Evolutionary conservation across 2,113 vertebrate genomes (phyloP), one percentile per base, ranked within the genome.

Genomic region (Rhombomys opimus): DNA sequence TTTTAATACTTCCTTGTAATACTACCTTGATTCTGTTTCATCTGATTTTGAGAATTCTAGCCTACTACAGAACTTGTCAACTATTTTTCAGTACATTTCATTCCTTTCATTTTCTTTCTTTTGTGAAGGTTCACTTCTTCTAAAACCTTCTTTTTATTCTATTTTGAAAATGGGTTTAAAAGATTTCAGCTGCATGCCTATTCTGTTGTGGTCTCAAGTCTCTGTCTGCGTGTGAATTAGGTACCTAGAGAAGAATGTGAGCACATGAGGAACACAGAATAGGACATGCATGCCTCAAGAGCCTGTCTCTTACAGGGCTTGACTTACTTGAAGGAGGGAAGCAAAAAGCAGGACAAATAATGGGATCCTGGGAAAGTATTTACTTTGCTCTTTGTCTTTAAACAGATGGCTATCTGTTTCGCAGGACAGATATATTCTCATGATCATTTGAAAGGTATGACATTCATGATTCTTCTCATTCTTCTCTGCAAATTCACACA

Each of bases 171-270:
- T 35, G 14, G 54, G 30, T 68, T 1, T 67, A 65, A 77, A 80
- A 73, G 23, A 3, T 87, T 96, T 95, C 20, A 92, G n/a, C 13
- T 20, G 14, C 35, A 93, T 73, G 20, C 67, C 52, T 38, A 1
- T 41, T 87, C 77, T 89, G 78, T 41, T 75, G 38, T 75, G 67
- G 17, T 80, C 57, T 93, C 65, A 95, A 22, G 75, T 90, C 81
- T 27, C 65, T 93, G 20, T 11, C 85, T 73, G 52, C 72, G 46
- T 86, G n/a, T 90, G 38, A 87, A 95, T 87, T 50, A 76, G 52
- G 18, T 5, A 30, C 22, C 90, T 96, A 87, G 15, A 75, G 30
- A 90, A n/a, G 54, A 82, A 11, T 22, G 41, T 85, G 41, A 81
- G 15, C n/a, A 46, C 68, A 7, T 85, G n/a, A 12, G 52, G 15